These are phyloP conservation scores for Hypocryptadius cinnamomeus DNA, from an alignment of 2,113 vertebrate species.

Conservation along the genomic window DNA sequence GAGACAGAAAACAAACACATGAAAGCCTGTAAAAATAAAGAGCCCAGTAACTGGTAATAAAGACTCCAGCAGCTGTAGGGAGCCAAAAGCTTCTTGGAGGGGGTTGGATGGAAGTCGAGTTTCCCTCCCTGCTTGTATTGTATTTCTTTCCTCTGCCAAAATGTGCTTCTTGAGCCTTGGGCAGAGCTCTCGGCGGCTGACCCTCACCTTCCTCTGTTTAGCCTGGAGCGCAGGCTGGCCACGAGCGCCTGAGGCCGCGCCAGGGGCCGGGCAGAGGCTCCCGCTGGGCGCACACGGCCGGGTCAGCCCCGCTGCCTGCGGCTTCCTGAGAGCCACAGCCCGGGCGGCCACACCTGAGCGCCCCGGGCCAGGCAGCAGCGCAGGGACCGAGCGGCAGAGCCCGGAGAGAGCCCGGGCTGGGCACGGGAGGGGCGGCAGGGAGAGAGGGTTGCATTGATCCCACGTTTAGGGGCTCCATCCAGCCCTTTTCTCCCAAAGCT, in stretches of 20 bases:
- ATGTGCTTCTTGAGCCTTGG: slow-evolving; percentile 79
- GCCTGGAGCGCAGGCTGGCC: slow-evolving; percentile 72
- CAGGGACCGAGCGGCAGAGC: not conserved
- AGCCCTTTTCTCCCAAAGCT: not conserved
- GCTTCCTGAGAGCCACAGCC: slow-evolving; percentile 29
- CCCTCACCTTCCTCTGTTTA: slow-evolving; percentile 84
- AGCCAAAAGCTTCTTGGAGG: slow-evolving; percentile 50
- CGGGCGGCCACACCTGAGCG: slow-evolving; percentile 44
- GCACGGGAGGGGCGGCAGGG: not conserved
- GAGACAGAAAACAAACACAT: slow-evolving; percentile 16
- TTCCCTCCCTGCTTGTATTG: slow-evolving; percentile 74
- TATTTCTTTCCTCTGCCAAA: slow-evolving; percentile 90
- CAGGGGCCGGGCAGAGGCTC: slow-evolving; percentile 49
- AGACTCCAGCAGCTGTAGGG: slow-evolving; percentile 25
- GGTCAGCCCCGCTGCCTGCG: slow-evolving; percentile 51
- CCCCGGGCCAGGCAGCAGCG: not conserved
- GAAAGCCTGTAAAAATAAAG: slow-evolving; percentile 25
- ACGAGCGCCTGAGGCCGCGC: slow-evolving; percentile 74
- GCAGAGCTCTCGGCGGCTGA: slow-evolving; percentile 77
- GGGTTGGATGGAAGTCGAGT: slow-evolving; percentile 42
- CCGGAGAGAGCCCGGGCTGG: not conserved
- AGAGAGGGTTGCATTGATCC: fast-evolving
- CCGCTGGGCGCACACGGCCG: not conserved
- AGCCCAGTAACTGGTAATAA: not conserved
- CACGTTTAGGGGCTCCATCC: not conserved